Evolutionary conservation across 1,140 invertebrate species (phyloP).

Genomic region (Euborellia annulipes): DNA sequence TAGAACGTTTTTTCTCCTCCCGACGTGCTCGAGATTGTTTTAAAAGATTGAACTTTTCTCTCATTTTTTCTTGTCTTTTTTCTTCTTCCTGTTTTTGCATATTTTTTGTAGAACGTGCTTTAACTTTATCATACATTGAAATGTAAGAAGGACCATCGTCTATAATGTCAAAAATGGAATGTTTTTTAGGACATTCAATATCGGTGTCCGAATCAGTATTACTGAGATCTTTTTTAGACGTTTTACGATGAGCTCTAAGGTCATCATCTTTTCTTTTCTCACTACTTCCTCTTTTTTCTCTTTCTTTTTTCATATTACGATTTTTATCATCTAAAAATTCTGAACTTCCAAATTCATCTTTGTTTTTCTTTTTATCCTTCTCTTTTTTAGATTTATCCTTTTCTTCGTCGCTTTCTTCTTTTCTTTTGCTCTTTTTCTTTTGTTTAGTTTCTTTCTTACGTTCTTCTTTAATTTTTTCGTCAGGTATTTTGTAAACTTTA

Average conservation of each 20-base stretch:
- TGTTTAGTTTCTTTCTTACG: slow-evolving; percentile 28
- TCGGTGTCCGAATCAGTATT: slow-evolving; percentile 31
- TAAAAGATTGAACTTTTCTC: slow-evolving; percentile 75
- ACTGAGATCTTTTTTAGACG: too few species aligned
- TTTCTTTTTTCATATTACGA: slow-evolving; percentile 8
- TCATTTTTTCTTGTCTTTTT: slow-evolving; percentile 68
- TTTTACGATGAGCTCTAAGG: too few species aligned
- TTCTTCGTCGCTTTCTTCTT: neutral
- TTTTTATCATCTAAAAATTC: slow-evolving; percentile 12
- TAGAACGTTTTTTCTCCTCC: slow-evolving; percentile 71
- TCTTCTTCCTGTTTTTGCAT: slow-evolving; percentile 83
- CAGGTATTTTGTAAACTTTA: slow-evolving; percentile 23
- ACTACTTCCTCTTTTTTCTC: slow-evolving; percentile 11
- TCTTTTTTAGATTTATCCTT: slow-evolving; percentile 16
- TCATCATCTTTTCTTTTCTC: slow-evolving; percentile 27
- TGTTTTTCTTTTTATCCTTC: slow-evolving; percentile 14
- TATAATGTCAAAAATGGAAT: slow-evolving; percentile 83
- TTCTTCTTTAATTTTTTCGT: slow-evolving; percentile 29
- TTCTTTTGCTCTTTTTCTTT: slow-evolving; percentile 18
- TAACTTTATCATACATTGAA: slow-evolving; percentile 98
- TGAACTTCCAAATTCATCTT: slow-evolving; percentile 13
- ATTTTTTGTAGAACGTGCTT: slow-evolving; percentile 81
- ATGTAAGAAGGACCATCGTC: slow-evolving; percentile 82
- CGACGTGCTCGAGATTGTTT: slow-evolving; percentile 73
- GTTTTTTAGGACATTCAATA: slow-evolving; percentile 56